Conservation (phyloP, 2,797 vertebrate genomes). For the Staurois parvus region DNA sequence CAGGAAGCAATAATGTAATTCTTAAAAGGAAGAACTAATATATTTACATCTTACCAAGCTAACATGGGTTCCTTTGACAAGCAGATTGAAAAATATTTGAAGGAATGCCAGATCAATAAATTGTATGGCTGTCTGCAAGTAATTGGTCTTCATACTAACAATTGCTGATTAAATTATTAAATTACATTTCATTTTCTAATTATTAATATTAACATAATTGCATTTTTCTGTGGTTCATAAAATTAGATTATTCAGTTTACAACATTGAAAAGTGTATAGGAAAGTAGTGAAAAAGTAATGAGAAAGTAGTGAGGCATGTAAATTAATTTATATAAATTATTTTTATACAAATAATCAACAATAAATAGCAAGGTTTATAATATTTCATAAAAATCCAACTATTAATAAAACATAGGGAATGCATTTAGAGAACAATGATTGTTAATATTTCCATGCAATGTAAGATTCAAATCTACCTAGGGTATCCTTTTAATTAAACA, state of each 20-base stretch:
- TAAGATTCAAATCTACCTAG: background rate
- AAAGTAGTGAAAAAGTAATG: conserved; percentile 37
- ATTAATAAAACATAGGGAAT: conserved; percentile 10
- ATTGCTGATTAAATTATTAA: conserved; percentile 41
- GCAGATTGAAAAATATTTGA: too few relatives aligned
- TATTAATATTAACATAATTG: conserved; percentile 45
- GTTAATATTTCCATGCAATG: conserved; percentile 17
- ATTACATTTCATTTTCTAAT: conserved; percentile 40
- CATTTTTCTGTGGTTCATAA: conserved; percentile 20
- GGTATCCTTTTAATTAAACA: conserved; percentile 33
- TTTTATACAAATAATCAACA: conserved; percentile 35
- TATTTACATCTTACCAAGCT: background rate
- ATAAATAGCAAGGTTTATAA: conserved; percentile 16
- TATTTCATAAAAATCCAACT: conserved; percentile 21
- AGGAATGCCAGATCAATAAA: background rate
- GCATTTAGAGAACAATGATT: conserved; percentile 3
- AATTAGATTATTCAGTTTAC: conserved; percentile 34
- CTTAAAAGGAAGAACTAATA: background rate
- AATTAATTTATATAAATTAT: conserved; percentile 44
- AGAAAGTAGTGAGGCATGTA: conserved; percentile 19
- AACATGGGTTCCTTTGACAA: background rate
- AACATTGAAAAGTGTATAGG: background rate
- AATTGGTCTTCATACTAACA: conserved; percentile 16
- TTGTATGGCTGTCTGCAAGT: conserved; percentile 9
- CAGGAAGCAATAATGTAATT: too few relatives aligned